Conservation (phyloP, 2,113 vertebrate species). For the Aldabrachelys gigantea region DNA sequence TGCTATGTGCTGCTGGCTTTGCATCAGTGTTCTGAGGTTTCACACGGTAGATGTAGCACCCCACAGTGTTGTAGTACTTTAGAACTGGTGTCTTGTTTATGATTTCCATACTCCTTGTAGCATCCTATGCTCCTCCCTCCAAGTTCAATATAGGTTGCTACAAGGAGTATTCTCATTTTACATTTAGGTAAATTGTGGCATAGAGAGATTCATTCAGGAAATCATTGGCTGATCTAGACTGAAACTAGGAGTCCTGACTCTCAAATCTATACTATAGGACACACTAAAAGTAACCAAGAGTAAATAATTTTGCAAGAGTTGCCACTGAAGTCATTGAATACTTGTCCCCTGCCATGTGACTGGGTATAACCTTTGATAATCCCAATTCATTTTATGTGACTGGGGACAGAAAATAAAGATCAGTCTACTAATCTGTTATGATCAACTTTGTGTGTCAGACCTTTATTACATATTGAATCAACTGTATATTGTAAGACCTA, state of each 20-base stretch:
- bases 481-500: background rate
- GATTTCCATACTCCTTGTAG: slow-evolving; percentile 4
- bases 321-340: background rate
- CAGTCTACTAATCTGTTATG: background rate
- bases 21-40: background rate
- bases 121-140: background rate
- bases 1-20: background rate
- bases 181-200: background rate
- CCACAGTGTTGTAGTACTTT: background rate
- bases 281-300: background rate
- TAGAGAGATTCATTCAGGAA: background rate
- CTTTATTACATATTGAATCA: background rate
- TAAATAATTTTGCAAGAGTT: background rate
- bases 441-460: background rate
- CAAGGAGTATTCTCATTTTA: background rate
- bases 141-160: background rate
- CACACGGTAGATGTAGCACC: background rate
- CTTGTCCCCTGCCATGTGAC: background rate
- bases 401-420: background rate
- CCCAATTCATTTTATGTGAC: background rate
- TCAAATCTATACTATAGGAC: background rate
- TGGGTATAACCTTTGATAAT: background rate
- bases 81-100: background rate
- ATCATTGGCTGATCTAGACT: background rate
- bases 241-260: background rate